Percentiles rank a stretch among this genome's conserved stretches.
Evolutionary conservation across 30 jellyfish, hydroid and myxozoan genomes (phyloP).

Genomic region (Turritopsis dohrnii): DNA sequence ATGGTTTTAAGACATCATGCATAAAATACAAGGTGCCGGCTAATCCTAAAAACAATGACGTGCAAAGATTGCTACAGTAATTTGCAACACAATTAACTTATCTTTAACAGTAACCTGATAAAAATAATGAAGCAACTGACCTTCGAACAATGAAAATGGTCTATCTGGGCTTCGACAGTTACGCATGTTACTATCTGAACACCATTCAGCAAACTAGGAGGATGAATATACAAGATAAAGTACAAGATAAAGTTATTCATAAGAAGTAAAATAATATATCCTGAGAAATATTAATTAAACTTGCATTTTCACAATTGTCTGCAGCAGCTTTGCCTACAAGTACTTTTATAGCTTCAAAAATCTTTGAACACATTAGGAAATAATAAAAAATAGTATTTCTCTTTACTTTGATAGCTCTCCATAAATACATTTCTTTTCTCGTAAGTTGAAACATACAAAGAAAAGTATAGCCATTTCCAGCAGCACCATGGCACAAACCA

Average conservation of each 20-base stretch:
- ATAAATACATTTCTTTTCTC: conserved; percentile 40
- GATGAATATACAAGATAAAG: no score
- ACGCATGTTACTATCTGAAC: conserved; percentile 58
- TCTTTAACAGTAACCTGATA: neutral
- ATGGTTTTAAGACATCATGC: conserved; percentile 55
- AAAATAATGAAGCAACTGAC: conserved; percentile 16
- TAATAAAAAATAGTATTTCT: neutral
- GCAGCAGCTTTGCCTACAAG: no score
- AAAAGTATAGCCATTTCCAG: conserved; percentile 85
- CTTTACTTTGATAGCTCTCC: conserved; percentile 52
- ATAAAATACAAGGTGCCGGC: conserved; percentile 73
- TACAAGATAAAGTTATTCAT: no score
- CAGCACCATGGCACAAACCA: conserved; percentile 90
- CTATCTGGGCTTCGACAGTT: conserved; percentile 84
- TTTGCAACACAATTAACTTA: no score
- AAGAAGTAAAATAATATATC: no score
- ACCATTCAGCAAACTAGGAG: conserved; percentile 83
- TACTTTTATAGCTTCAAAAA: no score
- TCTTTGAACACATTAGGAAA: neutral
- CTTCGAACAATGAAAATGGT: conserved; percentile 69
- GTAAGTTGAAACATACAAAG: conserved; percentile 51
- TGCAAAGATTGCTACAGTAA: no score
- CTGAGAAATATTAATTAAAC: no score
- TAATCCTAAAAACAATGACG: conserved; percentile 35
- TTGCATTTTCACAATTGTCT: no score